Conservation (phyloP, 2,888 invertebrate species). For the Prenolepis imparis region DNA sequence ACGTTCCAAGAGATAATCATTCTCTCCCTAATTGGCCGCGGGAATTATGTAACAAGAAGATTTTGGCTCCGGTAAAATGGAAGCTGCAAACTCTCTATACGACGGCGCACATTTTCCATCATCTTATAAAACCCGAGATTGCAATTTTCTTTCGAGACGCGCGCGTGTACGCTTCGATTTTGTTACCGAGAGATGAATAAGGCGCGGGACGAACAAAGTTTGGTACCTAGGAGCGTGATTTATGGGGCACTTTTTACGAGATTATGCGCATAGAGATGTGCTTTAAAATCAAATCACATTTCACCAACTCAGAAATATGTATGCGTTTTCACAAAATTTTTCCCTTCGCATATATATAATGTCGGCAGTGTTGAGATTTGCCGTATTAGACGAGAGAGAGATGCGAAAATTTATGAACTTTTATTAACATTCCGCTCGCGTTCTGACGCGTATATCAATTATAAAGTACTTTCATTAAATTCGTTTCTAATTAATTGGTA, state of each 20-base stretch:
- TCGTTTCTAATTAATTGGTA: conserved; percentile 43
- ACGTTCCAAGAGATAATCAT: conserved; percentile 72
- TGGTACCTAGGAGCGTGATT: conserved; percentile 29
- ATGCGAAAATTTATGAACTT: background rate
- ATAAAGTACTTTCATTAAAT: conserved; percentile 9
- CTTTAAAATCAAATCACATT: conserved; percentile 46
- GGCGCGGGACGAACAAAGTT: conserved; percentile 19
- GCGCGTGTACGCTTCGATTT: conserved; percentile 21
- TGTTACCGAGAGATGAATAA: conserved; percentile 35
- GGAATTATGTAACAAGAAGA: conserved; percentile 65
- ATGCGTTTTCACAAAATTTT: conserved; percentile 32
- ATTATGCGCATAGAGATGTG: conserved; percentile 46
- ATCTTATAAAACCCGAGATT: conserved; percentile 50
- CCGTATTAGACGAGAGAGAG: background rate
- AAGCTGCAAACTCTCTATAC: conserved; percentile 6
- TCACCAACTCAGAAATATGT: conserved; percentile 14
- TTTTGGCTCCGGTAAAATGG: conserved; percentile 59
- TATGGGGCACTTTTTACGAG: conserved; percentile 33
- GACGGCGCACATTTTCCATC: conserved; percentile 28
- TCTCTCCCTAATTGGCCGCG: conserved; percentile 74
- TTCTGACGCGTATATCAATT: conserved; percentile 15
- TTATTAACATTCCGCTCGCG: background rate
- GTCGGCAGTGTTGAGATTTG: background rate
- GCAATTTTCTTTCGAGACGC: conserved; percentile 45
- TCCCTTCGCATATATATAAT: background rate